phyloP scores from a whole-genome alignment of 35 echinoderm and acorn worm species.

The Lytechinus variegatus region DNA sequence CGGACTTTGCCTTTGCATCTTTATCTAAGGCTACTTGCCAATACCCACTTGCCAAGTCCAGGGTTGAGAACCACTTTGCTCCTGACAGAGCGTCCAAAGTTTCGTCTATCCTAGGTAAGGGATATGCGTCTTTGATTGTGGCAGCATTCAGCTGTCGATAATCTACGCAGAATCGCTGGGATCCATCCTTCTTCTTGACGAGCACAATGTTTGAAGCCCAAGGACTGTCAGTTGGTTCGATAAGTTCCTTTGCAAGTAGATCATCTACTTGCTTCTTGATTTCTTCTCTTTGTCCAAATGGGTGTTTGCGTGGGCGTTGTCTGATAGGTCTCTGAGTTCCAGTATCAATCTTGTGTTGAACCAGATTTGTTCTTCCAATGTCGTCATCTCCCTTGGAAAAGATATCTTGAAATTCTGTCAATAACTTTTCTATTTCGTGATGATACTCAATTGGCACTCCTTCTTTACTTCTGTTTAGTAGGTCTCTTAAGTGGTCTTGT shows the following conservation, averaged over 20 bases:
- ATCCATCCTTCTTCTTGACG: conserved; percentile 64
- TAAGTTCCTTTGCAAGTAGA: conserved; percentile 52
- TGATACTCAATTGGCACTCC: not conserved
- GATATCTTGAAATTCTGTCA: conserved; percentile 59
- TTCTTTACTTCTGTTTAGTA: conserved; percentile 23
- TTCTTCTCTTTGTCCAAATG: conserved; percentile 49
- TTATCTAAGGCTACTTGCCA: conserved; percentile 72
- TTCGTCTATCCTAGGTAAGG: conserved; percentile 71
- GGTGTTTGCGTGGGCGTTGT: conserved; percentile 36
- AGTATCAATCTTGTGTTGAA: conserved; percentile 61
- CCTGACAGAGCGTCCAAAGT: conserved; percentile 59
- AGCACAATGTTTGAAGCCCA: conserved; percentile 58
- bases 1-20: conserved; percentile 48
- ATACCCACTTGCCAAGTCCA: conserved; percentile 69
- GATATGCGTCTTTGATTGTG: conserved; percentile 61
- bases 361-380: conserved; percentile 64
- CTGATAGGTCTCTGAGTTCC: conserved; percentile 43
- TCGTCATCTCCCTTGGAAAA: conserved; percentile 55
- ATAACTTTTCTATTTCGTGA: not conserved
- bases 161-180: conserved; percentile 59
- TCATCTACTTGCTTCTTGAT: conserved; percentile 42
- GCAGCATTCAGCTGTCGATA: conserved; percentile 55
- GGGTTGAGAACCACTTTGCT: conserved; percentile 62
- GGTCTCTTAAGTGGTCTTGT: conserved; percentile 22
- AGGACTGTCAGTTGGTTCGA: conserved; percentile 62